phyloP scores from a whole-genome alignment of 1,140 invertebrate genomes.

The Zaprionus taronus region DNA sequence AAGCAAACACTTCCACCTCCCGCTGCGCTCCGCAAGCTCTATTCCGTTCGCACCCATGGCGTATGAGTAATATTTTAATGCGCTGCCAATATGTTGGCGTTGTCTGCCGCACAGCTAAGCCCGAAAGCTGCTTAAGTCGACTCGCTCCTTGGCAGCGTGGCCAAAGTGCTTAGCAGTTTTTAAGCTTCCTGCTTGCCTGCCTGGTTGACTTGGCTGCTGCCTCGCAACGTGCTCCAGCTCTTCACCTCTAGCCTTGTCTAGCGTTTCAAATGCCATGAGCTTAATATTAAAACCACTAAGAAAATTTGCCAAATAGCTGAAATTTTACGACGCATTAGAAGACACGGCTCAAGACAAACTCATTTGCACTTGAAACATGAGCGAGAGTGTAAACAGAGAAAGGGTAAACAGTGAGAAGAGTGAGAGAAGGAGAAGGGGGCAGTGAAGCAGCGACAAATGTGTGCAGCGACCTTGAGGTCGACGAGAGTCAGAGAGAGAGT shows the following conservation, averaged over 20 bases:
- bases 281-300: conserved; percentile 78
- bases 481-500: background rate
- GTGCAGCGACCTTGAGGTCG: conserved; percentile 4
- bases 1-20: conserved; percentile 1
- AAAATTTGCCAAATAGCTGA: conserved; percentile 74
- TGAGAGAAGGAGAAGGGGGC: too few relatives aligned
- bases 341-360: conserved; percentile 48
- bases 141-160: conserved; percentile 51
- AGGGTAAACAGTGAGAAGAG: conserved; percentile 15
- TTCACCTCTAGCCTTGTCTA: conserved; percentile 42
- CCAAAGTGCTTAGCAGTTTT: conserved; percentile 70
- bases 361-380: conserved; percentile 70
- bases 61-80: conserved; percentile 73
- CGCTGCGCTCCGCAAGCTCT: background rate
- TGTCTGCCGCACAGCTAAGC: conserved; percentile 64
- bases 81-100: conserved; percentile 66
- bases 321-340: conserved; percentile 45
- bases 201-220: background rate
- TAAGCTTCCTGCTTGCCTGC: conserved; percentile 50
- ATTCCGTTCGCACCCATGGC: conserved; percentile 18
- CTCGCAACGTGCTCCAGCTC: background rate
- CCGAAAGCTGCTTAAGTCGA: conserved; percentile 73
- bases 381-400: conserved; percentile 22
- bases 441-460: background rate
- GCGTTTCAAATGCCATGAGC: conserved; percentile 57